Conservation (phyloP, 2,113 vertebrate genomes). For the Oreochromis aureus region DNA sequence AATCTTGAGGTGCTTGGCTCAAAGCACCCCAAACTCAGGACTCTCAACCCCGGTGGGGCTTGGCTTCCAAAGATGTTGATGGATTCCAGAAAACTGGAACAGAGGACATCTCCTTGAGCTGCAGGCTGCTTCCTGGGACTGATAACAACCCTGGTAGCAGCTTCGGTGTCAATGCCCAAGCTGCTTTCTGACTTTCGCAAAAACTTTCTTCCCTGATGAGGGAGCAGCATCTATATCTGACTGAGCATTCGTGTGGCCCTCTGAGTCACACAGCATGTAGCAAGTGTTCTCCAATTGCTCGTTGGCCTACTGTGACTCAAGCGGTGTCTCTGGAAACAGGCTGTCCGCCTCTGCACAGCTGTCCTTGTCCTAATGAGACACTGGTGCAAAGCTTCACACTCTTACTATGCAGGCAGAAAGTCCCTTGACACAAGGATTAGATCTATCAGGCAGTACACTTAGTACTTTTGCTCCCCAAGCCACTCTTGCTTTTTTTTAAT, state of each 20-base stretch:
- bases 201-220: neutral
- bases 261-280: conserved; percentile 11
- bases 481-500: neutral
- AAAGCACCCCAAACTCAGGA: neutral
- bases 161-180: neutral
- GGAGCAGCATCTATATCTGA: neutral
- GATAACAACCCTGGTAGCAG: neutral
- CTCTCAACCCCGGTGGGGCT: neutral
- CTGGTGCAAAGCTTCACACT: conserved; percentile 29
- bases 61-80: neutral
- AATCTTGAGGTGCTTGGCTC: neutral
- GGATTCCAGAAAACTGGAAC: conserved; percentile 11
- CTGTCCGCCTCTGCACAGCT: conserved; percentile 61
- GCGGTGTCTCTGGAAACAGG: conserved; percentile 46
- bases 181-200: neutral
- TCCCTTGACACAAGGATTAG: neutral
- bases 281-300: conserved; percentile 7
- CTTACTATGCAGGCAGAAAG: conserved; percentile 19
- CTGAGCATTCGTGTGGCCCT: neutral
- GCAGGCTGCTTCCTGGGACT: neutral
- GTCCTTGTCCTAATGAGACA: conserved; percentile 54
- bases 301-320: conserved; percentile 37
- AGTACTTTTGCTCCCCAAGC: neutral
- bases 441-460: neutral
- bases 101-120: neutral